Percentiles rank a stretch among this genome's conserved stretches.
Conservation (phyloP, 2,797 vertebrate species). For the Pangasius mekongensis region DNA sequence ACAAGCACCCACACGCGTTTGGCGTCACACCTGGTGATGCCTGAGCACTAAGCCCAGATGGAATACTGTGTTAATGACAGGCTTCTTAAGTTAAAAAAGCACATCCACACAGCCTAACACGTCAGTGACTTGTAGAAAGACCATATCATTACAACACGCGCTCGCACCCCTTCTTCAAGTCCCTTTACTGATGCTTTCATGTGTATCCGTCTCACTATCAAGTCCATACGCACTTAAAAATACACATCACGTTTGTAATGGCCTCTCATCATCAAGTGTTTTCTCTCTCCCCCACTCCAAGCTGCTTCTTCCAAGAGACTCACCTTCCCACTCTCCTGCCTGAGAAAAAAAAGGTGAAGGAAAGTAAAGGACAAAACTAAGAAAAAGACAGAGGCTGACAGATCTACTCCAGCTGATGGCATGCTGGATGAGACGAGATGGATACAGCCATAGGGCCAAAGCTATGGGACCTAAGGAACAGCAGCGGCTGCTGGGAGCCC, state of each 20-base stretch:
- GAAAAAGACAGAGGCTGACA: neutral
- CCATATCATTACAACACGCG: neutral
- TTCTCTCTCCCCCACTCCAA: neutral
- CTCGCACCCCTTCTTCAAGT: neutral
- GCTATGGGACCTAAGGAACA: conserved; percentile 25
- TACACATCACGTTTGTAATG: conserved; percentile 21
- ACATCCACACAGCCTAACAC: neutral
- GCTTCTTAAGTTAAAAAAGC: conserved; percentile 18
- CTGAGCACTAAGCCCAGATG: conserved; percentile 47
- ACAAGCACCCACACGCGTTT: conserved; percentile 46
- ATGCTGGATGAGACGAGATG: conserved; percentile 4
- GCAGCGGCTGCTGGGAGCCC: conserved; percentile 38
- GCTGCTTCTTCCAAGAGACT: conserved; percentile 1
- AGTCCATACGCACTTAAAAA: conserved; percentile 29
- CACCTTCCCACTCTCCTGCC: conserved; percentile 15
- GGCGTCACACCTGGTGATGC: conserved; percentile 43
- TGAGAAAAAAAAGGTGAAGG: neutral
- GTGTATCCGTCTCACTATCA: conserved; percentile 14
- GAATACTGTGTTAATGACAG: conserved; percentile 35
- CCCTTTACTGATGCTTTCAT: conserved; percentile 2
- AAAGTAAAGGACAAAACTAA: neutral
- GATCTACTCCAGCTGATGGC: conserved; percentile 22
- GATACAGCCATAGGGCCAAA: conserved; percentile 21
- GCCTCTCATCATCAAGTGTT: conserved; percentile 9
- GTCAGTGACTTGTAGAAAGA: neutral